Evolutionary conservation across 2,888 invertebrate genomes (phyloP), one percentile per base, ranked within the genome.

Genomic region (Criorhina ranunculi): DNA sequence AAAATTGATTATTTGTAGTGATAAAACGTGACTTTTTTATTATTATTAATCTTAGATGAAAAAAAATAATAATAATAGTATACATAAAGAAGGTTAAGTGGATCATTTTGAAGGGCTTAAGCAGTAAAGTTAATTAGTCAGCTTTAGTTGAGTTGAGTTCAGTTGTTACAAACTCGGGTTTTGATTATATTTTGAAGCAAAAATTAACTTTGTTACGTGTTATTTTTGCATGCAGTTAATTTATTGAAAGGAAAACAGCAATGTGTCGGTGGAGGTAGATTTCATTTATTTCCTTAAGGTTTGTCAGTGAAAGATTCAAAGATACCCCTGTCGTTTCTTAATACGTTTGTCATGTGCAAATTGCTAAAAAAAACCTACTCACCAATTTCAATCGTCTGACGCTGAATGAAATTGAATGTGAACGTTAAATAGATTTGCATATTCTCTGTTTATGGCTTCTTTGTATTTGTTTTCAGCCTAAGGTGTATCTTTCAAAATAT

Each of bases 1-100:
- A 33, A 59, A 85, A 85, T 85, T 80, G 67, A 72, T 85, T 85
- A 51, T 79, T 85, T 75, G 79, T 83, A 83, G 73, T 83, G 82
- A 82, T 82, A 82, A 72, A 57, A 57, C 46, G 70, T 40, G 51
- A 70, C 66, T 70, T 66, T 70, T 66, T 40, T 78, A 77, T 78
- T 59, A 60, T 66, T 78, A 51, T 60, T 78, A 72, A 64, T 64
- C 49, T 60, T 60, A 82, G 29, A 44, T 77, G 70, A 60, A 55
- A 60, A 24, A 66, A 44, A 55, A 51, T 29, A 64, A 77, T 17
- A 35, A 40, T 55, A 81, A 49, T 64, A 81, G 49, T 64, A 77
- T 59, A 82, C 24, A 60, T 29, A 70, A 62, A 51, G 37, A 75
- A 44, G 69, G 77, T 77, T 81, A 77, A 77, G 64, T 73, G 72